phyloP scores from a whole-genome alignment of 2,888 invertebrate species.

The Argyresthia goedartella region DNA sequence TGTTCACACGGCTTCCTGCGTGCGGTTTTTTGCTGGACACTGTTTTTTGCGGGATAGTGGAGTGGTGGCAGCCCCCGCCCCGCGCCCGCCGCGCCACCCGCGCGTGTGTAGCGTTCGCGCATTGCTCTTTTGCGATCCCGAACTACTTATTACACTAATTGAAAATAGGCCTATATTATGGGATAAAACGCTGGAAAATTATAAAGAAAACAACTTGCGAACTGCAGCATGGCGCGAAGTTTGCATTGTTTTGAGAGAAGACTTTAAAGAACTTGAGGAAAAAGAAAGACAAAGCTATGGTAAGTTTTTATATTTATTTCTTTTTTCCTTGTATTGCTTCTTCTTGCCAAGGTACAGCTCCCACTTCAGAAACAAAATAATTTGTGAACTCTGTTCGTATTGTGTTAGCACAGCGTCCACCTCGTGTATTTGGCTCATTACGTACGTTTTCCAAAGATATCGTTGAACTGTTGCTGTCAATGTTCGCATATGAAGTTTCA shows the following conservation, averaged over 20 bases:
- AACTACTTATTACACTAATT: background rate
- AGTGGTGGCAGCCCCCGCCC: too few species aligned
- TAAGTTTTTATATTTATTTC: background rate
- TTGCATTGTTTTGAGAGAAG: background rate
- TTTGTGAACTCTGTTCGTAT: background rate
- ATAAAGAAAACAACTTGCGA: background rate
- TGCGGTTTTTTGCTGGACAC: too few species aligned
- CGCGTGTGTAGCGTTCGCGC: too few species aligned
- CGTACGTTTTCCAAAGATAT: background rate
- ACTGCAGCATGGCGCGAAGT: conserved; percentile 3
- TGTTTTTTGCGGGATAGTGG: too few species aligned
- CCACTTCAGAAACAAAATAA: background rate
- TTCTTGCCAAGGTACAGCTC: background rate
- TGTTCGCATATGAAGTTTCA: background rate
- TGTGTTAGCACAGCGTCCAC: background rate
- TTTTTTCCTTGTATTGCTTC: background rate
- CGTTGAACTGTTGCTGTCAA: background rate
- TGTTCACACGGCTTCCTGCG: too few species aligned
- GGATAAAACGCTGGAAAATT: conserved; percentile 1
- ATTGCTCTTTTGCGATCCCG: too few species aligned
- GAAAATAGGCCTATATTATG: background rate
- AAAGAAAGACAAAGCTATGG: background rate
- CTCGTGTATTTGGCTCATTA: background rate
- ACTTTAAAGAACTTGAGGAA: background rate
- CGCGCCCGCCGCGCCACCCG: too few species aligned